Base-by-base conservation (phyloP, 2,797 vertebrate genomes). In the Lophius americanus region DNA sequence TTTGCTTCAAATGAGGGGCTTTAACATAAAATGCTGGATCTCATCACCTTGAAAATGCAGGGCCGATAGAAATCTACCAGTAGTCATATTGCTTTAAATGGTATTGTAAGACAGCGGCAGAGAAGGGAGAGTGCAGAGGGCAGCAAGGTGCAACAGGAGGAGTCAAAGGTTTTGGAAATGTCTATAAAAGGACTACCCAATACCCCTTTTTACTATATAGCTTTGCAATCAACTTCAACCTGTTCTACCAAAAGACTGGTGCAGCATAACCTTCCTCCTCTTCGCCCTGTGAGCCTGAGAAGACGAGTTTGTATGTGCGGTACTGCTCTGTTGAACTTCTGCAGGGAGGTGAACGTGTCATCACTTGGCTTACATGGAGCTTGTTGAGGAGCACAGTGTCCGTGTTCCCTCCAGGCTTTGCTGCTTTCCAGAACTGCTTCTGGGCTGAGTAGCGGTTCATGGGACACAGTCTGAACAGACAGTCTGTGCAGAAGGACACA, bases 341-440 rank as follows among this genome's bases (percentile, higher is more conserved):
- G 43, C 41, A 44, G 52, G 35, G 56, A 69, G 47, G 23, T 13
- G 43, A 59, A 50, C 13, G 13, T 48, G 73, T 57, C 13, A 50
- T 70, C 70, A 48, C 73, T 59, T 73, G 62, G 94, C 97, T 89
- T 89, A 99, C 98, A 0, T 99, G 98, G 35, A 99, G 90, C 70
- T 99, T 99, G 84, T 99, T 99, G 78, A 99, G 97, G 5, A 99
- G 93, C 66, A 99, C 96, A 0, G 97, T 92, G 23, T 99, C 98
- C 0, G 98, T 99, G 91, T 96, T 98, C 49, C 96, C 96, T 64
- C 97, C 98, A 0, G 98, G 98, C 84, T 98, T 99, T 1, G 98
- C 98, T 10, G 98, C 98, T 88, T 99, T 99, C 98, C 98, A 99
- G 91, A 99, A 99, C 92, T 99, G 98, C 91, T 99, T 99, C 84